Conservation (phyloP, 2,113 vertebrate species). For the Callipepla squamata region DNA sequence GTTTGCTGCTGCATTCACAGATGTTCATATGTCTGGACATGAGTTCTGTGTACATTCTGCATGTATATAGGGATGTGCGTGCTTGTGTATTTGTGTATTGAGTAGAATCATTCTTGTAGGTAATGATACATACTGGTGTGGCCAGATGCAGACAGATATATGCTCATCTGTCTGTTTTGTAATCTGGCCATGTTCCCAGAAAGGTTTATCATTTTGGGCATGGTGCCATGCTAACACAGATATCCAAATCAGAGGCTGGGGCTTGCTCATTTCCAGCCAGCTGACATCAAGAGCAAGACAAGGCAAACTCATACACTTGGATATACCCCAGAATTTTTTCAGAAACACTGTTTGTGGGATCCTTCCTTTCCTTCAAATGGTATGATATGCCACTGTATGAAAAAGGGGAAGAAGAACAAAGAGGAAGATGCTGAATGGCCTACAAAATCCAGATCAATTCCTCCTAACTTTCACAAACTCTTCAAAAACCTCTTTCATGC, state of each 20-base stretch:
- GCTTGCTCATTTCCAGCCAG: background rate
- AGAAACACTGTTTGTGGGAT: background rate
- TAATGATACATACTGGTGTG: background rate
- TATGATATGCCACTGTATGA: background rate
- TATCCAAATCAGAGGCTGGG: background rate
- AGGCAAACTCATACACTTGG: background rate
- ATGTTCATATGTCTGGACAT: background rate
- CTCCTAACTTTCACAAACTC: background rate
- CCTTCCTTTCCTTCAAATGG: background rate
- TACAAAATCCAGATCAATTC: background rate
- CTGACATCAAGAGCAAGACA: background rate
- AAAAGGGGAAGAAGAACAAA: background rate
- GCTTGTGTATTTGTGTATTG: background rate
- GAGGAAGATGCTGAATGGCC: background rate
- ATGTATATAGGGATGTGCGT: rapidly evolving
- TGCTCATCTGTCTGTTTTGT: conserved; percentile 2
- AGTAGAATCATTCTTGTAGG: background rate
- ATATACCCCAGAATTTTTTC: background rate
- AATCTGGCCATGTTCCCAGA: background rate
- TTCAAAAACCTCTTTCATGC: background rate
- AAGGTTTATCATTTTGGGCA: background rate
- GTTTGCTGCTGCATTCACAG: background rate
- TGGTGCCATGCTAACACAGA: background rate
- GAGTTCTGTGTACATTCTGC: background rate
- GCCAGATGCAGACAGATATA: background rate